These are phyloP conservation scores for Caenorhabditis remanei DNA, from an alignment of 1,140 invertebrate genomes.

Conservation along the genomic window DNA sequence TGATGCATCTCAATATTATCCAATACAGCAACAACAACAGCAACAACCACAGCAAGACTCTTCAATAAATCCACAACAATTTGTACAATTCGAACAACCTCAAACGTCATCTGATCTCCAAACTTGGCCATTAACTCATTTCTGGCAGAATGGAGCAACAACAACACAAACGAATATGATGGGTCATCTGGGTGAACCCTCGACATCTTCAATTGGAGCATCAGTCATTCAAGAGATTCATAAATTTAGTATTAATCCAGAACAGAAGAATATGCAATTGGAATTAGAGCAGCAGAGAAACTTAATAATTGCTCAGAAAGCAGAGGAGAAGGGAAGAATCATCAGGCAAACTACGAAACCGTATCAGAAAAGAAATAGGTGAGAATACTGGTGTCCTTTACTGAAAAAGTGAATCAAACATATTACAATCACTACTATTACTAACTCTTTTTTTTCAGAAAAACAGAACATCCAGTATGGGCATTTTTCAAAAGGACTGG, in stretches of 20 bases:
- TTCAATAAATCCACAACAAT: background rate
- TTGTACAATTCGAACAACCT: constrained; percentile 15
- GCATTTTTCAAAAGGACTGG: constrained; percentile 63
- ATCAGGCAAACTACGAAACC: constrained; percentile 37
- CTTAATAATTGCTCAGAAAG: background rate
- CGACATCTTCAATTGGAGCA: constrained; percentile 21
- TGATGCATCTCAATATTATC: constrained; percentile 43
- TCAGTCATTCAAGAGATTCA: constrained; percentile 39
- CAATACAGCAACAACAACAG: background rate
- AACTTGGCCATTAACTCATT: constrained; percentile 39
- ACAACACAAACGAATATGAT: background rate
- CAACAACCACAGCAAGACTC: background rate
- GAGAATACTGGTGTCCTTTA: background rate
- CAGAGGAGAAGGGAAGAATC: background rate
- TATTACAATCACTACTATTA: background rate
- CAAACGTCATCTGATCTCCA: constrained; percentile 8
- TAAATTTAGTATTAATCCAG: background rate
- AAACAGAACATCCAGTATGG: constrained; percentile 65
- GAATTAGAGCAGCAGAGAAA: constrained; percentile 7
- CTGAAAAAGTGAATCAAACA: background rate
- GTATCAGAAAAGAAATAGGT: constrained; percentile 64
- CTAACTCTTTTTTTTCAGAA: constrained; percentile 37
- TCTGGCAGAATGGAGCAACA: background rate
- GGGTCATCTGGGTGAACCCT: background rate
- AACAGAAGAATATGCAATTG: background rate